phyloP scores from a whole-genome alignment of 2,888 invertebrate genomes.

The Dione vanillae region DNA sequence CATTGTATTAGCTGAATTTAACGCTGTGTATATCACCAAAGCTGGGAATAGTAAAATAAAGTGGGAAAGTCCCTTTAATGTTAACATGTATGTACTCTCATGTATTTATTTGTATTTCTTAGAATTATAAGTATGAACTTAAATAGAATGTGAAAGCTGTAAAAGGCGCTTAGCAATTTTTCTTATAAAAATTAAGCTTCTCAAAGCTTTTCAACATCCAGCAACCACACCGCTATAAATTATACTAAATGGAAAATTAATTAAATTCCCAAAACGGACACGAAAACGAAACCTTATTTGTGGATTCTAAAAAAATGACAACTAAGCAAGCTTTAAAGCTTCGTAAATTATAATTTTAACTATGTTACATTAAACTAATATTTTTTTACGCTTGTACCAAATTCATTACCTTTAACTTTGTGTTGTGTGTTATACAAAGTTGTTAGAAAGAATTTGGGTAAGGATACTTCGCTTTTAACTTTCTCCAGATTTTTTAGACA shows the following conservation, averaged over 20 bases:
- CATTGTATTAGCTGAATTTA: too few species aligned
- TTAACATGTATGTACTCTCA: too few species aligned
- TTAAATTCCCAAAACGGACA: slow-evolving; percentile 63
- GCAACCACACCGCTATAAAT: slow-evolving; percentile 61
- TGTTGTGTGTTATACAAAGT: too few species aligned
- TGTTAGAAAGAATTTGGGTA: too few species aligned
- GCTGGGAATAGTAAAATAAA: too few species aligned
- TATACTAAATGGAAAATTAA: slow-evolving; percentile 73
- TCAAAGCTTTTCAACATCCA: slow-evolving; percentile 29
- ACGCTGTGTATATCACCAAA: too few species aligned
- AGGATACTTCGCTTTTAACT: too few species aligned
- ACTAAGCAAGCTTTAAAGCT: not conserved
- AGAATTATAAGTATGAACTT: not conserved
- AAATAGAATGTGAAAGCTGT: not conserved
- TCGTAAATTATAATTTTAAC: not conserved
- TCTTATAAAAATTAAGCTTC: not conserved
- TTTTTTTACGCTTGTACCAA: not conserved
- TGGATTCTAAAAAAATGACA: slow-evolving; percentile 50
- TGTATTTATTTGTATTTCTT: not conserved
- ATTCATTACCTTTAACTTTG: not conserved
- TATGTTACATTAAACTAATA: not conserved
- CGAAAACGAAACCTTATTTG: slow-evolving; percentile 58
- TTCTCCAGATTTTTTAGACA: too few species aligned
- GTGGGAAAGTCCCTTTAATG: too few species aligned
- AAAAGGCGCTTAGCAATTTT: not conserved